Evolutionary conservation across 2,888 invertebrate genomes (phyloP), one percentile per base, ranked within the genome.

Genomic region (Tortrix viridana): DNA sequence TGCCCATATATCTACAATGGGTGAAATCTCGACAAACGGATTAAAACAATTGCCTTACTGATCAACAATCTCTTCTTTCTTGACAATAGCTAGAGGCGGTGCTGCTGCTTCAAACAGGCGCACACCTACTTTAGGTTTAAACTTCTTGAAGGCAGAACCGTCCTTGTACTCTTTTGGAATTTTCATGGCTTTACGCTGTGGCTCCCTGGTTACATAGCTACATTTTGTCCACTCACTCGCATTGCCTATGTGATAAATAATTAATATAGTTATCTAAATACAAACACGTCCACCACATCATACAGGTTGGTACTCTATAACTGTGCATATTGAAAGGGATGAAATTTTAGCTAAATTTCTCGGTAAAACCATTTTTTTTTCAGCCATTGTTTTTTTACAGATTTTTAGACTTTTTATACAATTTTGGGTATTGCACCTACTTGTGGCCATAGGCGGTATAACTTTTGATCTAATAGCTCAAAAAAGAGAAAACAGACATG

Each of bases 181-280:
- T 71, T 87, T 91, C 80, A 98, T 96, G 6, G 94, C 86, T 5
- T 77, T 90, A 64, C 98, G 93, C 67, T 94, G 91, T 0, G 99
- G 99, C 46, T 95, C 94, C 72, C 94, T 94, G 0, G 95, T 93
- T 4, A 94, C 82, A 73, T 95, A 93, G 59, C 94, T 93, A 83
- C 99, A 99, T 84, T 97, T 97, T 0, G 97, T 95, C 98, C 98
- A 99, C 79, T 98, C 98, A 12, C 95, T 95, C 37, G 97, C 74
- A 79, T 95, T 92, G 26, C 94, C 94, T 84, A 18, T 16, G 16
- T n/a, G 41, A 16, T 41, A 41, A 41, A 41, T 12, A 32, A 41
- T 41, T 41, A 41, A 41, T 41, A 41, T 1, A n/a, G n/a, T 16
- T 6, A 41, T 41, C n/a, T n/a, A 3, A 41, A 16, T 41, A n/a